Evolutionary conservation across 2,113 vertebrate genomes (phyloP).

Genomic region (Eudyptes chrysolophus): DNA sequence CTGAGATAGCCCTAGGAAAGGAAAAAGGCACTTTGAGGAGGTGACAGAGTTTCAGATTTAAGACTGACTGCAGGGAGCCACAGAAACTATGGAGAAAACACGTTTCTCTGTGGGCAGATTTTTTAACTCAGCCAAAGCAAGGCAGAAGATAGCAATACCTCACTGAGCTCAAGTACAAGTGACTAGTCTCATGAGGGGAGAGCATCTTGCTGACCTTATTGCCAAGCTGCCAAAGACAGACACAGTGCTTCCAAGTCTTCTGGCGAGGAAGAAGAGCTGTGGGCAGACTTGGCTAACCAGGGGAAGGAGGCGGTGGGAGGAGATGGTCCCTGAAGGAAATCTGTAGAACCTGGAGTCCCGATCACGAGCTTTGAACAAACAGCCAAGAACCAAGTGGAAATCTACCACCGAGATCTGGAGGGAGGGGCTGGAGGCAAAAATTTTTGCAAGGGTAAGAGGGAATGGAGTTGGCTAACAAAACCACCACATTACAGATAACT

Average conservation of each 20-base stretch:
- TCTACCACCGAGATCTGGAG: not conserved
- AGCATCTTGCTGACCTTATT: not conserved
- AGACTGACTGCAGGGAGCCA: not conserved
- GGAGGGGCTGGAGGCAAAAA: slow-evolving; percentile 7
- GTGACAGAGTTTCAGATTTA: not conserved
- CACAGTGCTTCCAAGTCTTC: not conserved
- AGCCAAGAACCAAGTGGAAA: slow-evolving; percentile 14
- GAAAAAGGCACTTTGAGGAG: not conserved
- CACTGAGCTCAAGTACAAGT: not conserved
- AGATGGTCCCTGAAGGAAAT: not conserved
- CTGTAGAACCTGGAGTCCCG: not conserved
- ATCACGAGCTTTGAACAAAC: not conserved
- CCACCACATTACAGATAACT: slow-evolving; percentile 24
- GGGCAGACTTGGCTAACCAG: not conserved
- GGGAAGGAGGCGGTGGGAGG: not conserved
- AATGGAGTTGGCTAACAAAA: slow-evolving; percentile 15
- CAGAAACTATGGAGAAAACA: not conserved
- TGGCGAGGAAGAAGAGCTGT: not conserved
- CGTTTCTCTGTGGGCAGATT: not conserved
- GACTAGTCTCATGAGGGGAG: not conserved
- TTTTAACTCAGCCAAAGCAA: not conserved
- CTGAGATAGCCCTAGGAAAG: not conserved
- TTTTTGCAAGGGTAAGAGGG: not conserved
- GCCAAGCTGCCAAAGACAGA: not conserved
- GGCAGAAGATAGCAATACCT: not conserved